These are phyloP conservation scores for Pelochelys cantorii DNA, from an alignment of 2,797 vertebrate genomes.

Conservation along the genomic window DNA sequence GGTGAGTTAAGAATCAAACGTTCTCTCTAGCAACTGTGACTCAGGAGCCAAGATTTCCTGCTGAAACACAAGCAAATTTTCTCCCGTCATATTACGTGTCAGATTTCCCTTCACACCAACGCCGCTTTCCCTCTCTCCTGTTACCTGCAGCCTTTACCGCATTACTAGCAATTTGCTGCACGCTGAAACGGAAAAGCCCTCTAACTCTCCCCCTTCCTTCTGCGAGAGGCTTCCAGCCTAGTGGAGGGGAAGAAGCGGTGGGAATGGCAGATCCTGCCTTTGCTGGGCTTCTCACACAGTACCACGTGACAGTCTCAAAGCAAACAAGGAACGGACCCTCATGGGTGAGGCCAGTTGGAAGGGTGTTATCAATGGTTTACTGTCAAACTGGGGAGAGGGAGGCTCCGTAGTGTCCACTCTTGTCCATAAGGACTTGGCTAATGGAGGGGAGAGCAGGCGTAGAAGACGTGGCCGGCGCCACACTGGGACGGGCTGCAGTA, in stretches of 20 bases:
- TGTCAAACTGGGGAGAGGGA: background rate
- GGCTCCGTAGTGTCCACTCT: background rate
- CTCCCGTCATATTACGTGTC: conserved; percentile 10
- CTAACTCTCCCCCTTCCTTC: background rate
- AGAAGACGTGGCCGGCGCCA: background rate
- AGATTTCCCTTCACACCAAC: conserved; percentile 19
- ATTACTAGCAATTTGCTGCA: background rate
- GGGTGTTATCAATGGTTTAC: background rate
- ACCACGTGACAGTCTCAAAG: background rate
- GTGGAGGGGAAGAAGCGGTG: background rate
- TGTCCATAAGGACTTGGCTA: background rate
- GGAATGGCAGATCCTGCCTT: background rate
- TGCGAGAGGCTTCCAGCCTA: background rate
- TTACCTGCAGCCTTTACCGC: background rate
- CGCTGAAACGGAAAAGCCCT: background rate
- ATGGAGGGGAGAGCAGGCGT: background rate
- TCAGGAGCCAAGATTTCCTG: conserved; percentile 50
- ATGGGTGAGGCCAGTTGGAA: background rate
- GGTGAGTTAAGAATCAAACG: conserved; percentile 21
- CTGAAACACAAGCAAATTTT: background rate
- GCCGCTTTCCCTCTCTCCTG: conserved; percentile 21
- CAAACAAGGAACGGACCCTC: background rate
- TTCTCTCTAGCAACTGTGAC: conserved; percentile 63
- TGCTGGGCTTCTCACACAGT: background rate
- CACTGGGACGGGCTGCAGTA: background rate